Evolutionary conservation across 2,113 vertebrate species (phyloP).

Genomic region (Rallus limicola): DNA sequence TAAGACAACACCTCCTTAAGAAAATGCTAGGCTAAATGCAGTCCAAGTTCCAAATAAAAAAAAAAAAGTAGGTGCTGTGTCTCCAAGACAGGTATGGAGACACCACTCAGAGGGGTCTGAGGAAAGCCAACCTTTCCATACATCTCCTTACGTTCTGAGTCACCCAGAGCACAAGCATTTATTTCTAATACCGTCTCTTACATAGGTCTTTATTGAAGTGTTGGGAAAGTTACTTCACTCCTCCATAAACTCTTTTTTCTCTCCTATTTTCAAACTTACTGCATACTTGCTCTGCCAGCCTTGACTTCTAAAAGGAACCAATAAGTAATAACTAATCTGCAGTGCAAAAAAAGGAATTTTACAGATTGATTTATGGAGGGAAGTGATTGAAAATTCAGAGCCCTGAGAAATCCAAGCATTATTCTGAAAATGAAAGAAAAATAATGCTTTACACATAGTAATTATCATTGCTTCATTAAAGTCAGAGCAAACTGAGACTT

Average conservation of each 20-base stretch:
- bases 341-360: not conserved
- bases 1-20: not conserved
- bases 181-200: not conserved
- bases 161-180: not conserved
- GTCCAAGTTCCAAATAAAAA: not conserved
- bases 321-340: not conserved
- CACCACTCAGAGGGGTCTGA: not conserved
- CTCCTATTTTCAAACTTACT: not conserved
- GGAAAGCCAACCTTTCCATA: not conserved
- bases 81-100: not conserved
- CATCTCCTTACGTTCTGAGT: not conserved
- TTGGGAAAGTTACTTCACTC: not conserved
- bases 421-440: not conserved
- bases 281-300: not conserved
- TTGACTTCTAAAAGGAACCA: not conserved
- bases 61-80: not conserved
- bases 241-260: not conserved
- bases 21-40: not conserved
- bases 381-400: not conserved
- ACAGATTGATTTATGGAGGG: not conserved
- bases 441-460: not conserved
- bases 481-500: not conserved
- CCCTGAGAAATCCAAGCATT: not conserved
- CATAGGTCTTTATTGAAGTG: accelerated
- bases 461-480: not conserved